Evolutionary conservation across 2,797 vertebrate genomes (phyloP).

Genomic region (Argyrosomus regius): DNA sequence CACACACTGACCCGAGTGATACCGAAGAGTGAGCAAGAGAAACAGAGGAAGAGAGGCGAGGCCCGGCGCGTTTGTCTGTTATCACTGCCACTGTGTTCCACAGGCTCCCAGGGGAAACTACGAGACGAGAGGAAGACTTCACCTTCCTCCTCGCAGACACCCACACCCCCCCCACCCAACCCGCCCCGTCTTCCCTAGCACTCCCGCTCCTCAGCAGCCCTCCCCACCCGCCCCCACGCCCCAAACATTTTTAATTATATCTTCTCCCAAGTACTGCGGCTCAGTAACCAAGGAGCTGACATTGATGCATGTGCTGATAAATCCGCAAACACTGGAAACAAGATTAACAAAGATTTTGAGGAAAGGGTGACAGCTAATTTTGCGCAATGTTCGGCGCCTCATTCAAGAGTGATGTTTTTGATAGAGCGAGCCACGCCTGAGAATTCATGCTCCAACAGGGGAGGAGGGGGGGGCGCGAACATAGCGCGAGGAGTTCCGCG

Average conservation of each 20-base stretch:
- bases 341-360: constrained; percentile 99
- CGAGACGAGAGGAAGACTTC: constrained; percentile 86
- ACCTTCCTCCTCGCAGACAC: constrained; percentile 90
- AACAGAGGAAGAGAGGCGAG: constrained; percentile 81
- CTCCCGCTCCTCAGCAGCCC: constrained; percentile 69
- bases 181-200: constrained; percentile 48
- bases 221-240: constrained; percentile 83
- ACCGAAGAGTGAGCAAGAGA: constrained; percentile 50
- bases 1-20: constrained; percentile 89
- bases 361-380: constrained; percentile 99
- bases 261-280: constrained; percentile 97
- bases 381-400: constrained; percentile 96
- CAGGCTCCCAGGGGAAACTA: constrained; percentile 85
- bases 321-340: constrained; percentile 99
- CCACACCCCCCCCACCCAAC: constrained; percentile 72
- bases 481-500: constrained; percentile 76
- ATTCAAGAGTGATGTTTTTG: constrained; percentile 95
- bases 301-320: constrained; percentile 99
- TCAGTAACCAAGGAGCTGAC: constrained; percentile 99
- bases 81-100: constrained; percentile 90
- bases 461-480: constrained; percentile 47
- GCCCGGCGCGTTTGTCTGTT: constrained; percentile 87
- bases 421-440: constrained; percentile 91
- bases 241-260: constrained; percentile 99
- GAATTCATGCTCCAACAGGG: constrained; percentile 76